Percentiles rank a stretch among this genome's conserved stretches.
Conservation (phyloP, 2,888 invertebrate genomes). For the Eupithecia dodoneata region DNA sequence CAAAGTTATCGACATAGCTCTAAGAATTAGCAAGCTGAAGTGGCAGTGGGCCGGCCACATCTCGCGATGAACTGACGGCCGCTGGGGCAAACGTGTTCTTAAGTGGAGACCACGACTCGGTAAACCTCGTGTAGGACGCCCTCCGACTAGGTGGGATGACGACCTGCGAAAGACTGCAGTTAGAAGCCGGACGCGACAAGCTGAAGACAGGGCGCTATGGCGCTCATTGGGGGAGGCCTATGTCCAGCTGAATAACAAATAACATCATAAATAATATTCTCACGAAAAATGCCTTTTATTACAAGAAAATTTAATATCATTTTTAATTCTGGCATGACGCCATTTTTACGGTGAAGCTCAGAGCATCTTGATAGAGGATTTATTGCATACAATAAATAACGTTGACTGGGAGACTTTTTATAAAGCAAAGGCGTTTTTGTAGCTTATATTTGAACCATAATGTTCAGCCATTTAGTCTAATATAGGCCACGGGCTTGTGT, state of each 20-base stretch:
- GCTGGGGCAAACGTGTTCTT: too few species aligned
- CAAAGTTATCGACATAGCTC: too few species aligned
- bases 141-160: too few species aligned
- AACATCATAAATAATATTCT: not conserved
- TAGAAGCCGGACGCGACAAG: too few species aligned
- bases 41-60: too few species aligned
- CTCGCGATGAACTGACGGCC: too few species aligned
- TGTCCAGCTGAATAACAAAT: not conserved
- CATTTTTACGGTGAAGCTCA: not conserved
- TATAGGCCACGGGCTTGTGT: not conserved
- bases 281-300: constrained; percentile 1
- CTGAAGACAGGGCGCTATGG: too few species aligned
- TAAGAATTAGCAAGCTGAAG: too few species aligned
- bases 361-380: constrained; percentile 2
- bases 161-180: too few species aligned
- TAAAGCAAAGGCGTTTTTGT: not conserved
- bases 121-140: too few species aligned
- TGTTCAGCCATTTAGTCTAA: not conserved
- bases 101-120: too few species aligned
- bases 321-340: constrained; percentile 1
- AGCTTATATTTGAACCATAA: not conserved
- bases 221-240: too few species aligned
- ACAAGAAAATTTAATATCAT: constrained; percentile 2
- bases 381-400: not conserved
- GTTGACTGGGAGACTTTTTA: not conserved